These are phyloP conservation scores for Spodoptera litura DNA, from an alignment of 1,140 invertebrate species.

Conservation along the genomic window DNA sequence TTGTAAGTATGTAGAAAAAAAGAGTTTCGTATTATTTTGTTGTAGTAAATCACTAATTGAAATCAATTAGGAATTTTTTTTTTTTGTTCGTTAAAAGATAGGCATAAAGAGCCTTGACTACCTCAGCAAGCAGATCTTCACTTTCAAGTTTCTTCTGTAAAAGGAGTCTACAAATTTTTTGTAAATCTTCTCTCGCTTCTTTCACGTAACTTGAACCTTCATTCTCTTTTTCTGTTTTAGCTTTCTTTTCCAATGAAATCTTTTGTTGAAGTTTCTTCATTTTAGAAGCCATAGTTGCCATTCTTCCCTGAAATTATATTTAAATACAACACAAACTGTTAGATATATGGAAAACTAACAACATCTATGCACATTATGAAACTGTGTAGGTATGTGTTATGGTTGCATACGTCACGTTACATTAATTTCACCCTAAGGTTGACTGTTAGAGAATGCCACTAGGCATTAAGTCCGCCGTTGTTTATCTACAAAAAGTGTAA, in stretches of 20 bases:
- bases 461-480: too few relatives aligned
- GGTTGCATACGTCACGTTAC: too few relatives aligned
- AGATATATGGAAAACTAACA: not conserved
- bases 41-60: too few relatives aligned
- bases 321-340: not conserved
- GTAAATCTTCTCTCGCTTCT: slow-evolving; percentile 72
- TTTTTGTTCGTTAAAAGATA: too few relatives aligned
- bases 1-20: too few relatives aligned
- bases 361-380: not conserved
- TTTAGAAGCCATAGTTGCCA: slow-evolving; percentile 56
- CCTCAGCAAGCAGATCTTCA: slow-evolving; percentile 73
- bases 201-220: slow-evolving; percentile 68
- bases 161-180: slow-evolving; percentile 69
- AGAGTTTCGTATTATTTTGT: too few relatives aligned
- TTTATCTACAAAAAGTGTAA: too few relatives aligned
- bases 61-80: too few relatives aligned
- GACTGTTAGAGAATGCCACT: too few relatives aligned
- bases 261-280: slow-evolving; percentile 58
- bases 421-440: too few relatives aligned
- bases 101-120: not conserved
- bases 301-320: slow-evolving; percentile 56
- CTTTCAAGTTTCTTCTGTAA: slow-evolving; percentile 75
- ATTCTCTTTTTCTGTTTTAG: slow-evolving; percentile 63
- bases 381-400: too few relatives aligned
- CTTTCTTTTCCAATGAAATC: slow-evolving; percentile 59